Evolutionary conservation across 2,113 vertebrate species (phyloP).

Genomic region (Mobula birostris): DNA sequence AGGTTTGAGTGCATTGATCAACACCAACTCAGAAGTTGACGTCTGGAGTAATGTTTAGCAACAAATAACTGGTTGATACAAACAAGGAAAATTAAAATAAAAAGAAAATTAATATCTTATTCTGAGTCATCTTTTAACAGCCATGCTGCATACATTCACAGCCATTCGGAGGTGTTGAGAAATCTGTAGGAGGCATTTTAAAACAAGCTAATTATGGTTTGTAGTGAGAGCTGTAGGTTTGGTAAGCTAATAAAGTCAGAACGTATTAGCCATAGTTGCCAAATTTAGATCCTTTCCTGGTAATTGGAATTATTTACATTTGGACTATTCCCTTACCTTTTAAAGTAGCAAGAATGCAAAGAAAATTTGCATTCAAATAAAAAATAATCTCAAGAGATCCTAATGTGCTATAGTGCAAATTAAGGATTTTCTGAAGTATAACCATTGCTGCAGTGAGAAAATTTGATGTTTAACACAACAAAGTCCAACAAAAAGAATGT

Average conservation of each 20-base stretch:
- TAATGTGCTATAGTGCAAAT: background rate
- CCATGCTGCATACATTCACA: conserved; percentile 9
- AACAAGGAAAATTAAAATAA: background rate
- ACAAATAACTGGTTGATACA: background rate
- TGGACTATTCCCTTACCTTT: background rate
- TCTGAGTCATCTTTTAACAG: conserved; percentile 28
- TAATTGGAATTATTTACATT: background rate
- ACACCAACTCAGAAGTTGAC: background rate
- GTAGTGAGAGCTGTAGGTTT: background rate
- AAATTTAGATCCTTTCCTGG: background rate
- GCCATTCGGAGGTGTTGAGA: conserved; percentile 23
- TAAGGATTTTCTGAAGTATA: background rate
- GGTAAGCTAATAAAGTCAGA: background rate
- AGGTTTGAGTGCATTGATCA: background rate
- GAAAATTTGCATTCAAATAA: background rate
- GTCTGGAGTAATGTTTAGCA: background rate
- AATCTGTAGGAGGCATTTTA: conserved; percentile 33
- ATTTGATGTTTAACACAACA: background rate
- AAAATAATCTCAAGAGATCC: background rate
- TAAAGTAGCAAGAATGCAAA: background rate
- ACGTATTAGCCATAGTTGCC: background rate
- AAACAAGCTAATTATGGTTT: conserved; percentile 2
- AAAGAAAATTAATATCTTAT: background rate
- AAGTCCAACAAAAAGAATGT: background rate
- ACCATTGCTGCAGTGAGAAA: background rate